Evolutionary conservation across 2,888 invertebrate species (phyloP).

Genomic region (Calameuta idolon): DNA sequence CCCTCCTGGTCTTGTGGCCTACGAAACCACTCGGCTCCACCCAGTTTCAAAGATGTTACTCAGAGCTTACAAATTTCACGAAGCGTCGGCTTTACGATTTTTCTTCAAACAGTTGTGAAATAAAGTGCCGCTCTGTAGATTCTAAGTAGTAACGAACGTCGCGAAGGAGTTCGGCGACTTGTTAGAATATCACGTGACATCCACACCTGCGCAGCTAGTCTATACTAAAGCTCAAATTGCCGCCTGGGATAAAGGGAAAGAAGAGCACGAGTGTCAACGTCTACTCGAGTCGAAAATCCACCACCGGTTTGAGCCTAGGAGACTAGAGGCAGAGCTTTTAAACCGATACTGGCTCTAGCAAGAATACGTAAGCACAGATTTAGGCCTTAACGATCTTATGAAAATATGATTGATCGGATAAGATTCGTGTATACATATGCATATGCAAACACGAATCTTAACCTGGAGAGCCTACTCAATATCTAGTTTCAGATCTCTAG

Average conservation of each 20-base stretch:
- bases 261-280: background rate
- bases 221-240: background rate
- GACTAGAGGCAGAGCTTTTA: too few species aligned
- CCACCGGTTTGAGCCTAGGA: too few species aligned
- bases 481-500: too few species aligned
- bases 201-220: background rate
- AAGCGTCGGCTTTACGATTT: background rate
- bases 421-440: too few species aligned
- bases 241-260: background rate
- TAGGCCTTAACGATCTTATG: too few species aligned
- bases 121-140: background rate
- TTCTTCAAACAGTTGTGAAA: background rate
- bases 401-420: too few species aligned
- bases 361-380: too few species aligned
- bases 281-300: background rate
- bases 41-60: background rate
- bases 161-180: background rate
- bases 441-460: too few species aligned
- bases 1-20: background rate
- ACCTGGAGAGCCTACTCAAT: too few species aligned
- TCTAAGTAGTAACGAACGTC: background rate
- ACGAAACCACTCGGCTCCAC: background rate
- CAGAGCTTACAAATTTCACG: background rate
- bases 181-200: background rate
- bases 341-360: too few species aligned